Evolutionary conservation across 2,888 invertebrate genomes (phyloP).

Genomic region (Epistrophe grossulariae): DNA sequence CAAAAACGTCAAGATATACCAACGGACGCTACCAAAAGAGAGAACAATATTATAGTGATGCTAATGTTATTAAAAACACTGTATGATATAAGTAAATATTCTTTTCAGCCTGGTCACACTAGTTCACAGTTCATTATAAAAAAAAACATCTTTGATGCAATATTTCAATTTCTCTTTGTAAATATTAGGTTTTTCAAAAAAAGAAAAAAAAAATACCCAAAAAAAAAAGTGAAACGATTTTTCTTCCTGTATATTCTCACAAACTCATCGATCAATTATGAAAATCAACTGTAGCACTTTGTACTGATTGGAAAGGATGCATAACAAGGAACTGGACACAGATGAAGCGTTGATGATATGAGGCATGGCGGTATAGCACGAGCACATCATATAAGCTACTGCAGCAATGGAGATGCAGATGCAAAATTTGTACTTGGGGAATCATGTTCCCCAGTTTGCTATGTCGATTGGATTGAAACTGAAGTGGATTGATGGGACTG

Average conservation of each 20-base stretch:
- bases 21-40: too few species aligned
- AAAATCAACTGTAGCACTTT: conserved; percentile 56
- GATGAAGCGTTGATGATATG: conserved; percentile 14
- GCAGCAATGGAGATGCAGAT: not conserved
- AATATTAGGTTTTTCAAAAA: not conserved
- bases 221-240: conserved; percentile 18
- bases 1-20: too few species aligned
- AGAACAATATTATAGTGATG: too few species aligned
- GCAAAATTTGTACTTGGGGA: conserved; percentile 23
- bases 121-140: not conserved
- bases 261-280: conserved; percentile 66
- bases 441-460: conserved; percentile 40
- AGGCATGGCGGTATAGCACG: not conserved
- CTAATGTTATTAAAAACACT: too few species aligned
- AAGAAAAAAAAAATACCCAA: not conserved
- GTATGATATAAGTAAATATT: not conserved
- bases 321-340: conserved; percentile 22
- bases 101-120: conserved; percentile 5
- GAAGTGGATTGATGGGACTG: conserved; percentile 53
- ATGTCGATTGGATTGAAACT: conserved; percentile 53
- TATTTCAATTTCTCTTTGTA: conserved; percentile 37
- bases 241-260: conserved; percentile 4
- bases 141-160: conserved; percentile 5
- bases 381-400: not conserved
- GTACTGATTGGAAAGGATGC: conserved; percentile 42